Percentiles rank a stretch among this genome's conserved stretches.
Evolutionary conservation across 1,140 invertebrate genomes (phyloP).

Genomic region (Heliothis virescens): DNA sequence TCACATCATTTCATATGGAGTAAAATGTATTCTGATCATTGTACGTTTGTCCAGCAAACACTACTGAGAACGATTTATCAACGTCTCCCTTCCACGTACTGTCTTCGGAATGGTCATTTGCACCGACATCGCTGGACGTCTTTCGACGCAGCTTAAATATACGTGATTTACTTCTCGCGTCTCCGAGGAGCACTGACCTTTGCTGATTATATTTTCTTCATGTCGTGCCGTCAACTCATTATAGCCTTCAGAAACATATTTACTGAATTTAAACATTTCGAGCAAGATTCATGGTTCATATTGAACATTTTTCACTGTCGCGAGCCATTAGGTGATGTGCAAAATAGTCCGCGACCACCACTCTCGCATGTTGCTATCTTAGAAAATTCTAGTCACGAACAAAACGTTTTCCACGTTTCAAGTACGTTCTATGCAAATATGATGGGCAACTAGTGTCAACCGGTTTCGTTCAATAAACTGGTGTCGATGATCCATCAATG

Average conservation of each 20-base stretch:
- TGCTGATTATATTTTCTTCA: slow-evolving; percentile 16
- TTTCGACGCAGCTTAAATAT: slow-evolving; percentile 42
- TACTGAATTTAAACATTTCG: neutral
- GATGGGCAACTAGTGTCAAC: slow-evolving; percentile 45
- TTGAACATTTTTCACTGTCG: neutral
- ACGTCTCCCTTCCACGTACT: slow-evolving; percentile 42
- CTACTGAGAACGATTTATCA: slow-evolving; percentile 41
- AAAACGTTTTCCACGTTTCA: slow-evolving; percentile 45
- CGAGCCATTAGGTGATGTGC: neutral
- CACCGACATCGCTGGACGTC: slow-evolving; percentile 44
- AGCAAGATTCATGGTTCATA: neutral
- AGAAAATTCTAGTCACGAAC: slow-evolving; percentile 49
- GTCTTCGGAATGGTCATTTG: slow-evolving; percentile 43
- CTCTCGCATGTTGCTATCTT: slow-evolving; percentile 28
- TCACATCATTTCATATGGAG: slow-evolving; percentile 42
- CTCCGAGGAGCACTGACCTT: slow-evolving; percentile 21
- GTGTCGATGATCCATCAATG: slow-evolving; percentile 60
- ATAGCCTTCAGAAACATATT: slow-evolving; percentile 16
- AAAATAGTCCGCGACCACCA: neutral
- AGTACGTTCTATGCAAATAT: slow-evolving; percentile 56
- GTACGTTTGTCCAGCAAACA: slow-evolving; percentile 20
- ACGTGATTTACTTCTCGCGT: slow-evolving; percentile 35
- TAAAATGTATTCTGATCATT: slow-evolving; percentile 41
- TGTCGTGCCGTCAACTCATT: slow-evolving; percentile 25
- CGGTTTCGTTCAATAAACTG: slow-evolving; percentile 48